These are phyloP conservation scores for Herminia tarsipennalis DNA, from an alignment of 2,888 invertebrate species.

Conservation along the genomic window DNA sequence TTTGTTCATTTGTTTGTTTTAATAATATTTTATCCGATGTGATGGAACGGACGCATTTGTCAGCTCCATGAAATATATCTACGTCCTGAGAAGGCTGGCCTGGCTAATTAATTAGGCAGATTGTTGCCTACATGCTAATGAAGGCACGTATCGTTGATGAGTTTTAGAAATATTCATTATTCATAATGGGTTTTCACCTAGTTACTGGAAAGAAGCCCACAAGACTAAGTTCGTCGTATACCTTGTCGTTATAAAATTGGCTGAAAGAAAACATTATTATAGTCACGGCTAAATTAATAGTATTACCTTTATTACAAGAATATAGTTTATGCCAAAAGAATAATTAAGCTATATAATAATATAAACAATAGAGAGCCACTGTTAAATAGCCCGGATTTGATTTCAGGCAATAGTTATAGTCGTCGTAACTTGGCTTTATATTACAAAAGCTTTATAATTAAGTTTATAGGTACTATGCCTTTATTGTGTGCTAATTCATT, in stretches of 20 bases:
- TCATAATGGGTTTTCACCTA: slow-evolving; percentile 1
- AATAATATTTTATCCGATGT: slow-evolving; percentile 84
- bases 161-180: slow-evolving; percentile 33
- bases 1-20: slow-evolving; percentile 85
- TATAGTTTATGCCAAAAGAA: neutral
- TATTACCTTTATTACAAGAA: no score
- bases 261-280: no score
- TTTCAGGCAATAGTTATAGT: neutral
- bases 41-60: slow-evolving; percentile 84
- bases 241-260: no score
- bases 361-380: neutral
- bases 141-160: slow-evolving; percentile 66
- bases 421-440: neutral
- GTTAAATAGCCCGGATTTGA: neutral
- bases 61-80: slow-evolving; percentile 79
- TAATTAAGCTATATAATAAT: neutral
- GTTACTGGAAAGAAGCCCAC: neutral
- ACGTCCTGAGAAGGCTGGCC: slow-evolving; percentile 63
- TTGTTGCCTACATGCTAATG: slow-evolving; percentile 72
- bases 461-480: neutral
- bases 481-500: neutral
- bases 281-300: no score
- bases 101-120: slow-evolving; percentile 78
- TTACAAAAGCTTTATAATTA: neutral
- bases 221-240: neutral